Evolutionary conservation across 2,888 invertebrate species (phyloP).

Genomic region (Tachystola acroxantha): DNA sequence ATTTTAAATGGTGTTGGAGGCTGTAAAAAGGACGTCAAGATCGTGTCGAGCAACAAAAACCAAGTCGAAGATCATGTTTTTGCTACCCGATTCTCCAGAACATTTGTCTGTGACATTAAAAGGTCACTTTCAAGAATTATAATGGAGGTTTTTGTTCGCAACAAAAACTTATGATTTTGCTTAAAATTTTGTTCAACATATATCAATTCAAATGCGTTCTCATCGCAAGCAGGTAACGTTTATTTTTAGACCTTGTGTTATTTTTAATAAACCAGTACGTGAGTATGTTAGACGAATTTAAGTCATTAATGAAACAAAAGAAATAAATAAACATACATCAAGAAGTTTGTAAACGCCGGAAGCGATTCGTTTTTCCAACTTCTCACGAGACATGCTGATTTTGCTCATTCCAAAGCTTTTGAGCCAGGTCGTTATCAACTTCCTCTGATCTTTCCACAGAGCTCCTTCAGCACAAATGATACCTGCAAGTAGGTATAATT

Average conservation of each 20-base stretch:
- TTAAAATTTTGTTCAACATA: conserved; percentile 12
- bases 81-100: conserved; percentile 21
- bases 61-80: conserved; percentile 32
- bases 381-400: conserved; percentile 77
- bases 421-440: conserved; percentile 84
- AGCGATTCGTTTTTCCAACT: conserved; percentile 82
- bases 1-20: background rate
- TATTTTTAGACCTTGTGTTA: background rate
- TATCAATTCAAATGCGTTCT: conserved; percentile 1
- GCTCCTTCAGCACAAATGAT: conserved; percentile 89
- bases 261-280: too few relatives aligned
- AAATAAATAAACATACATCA: conserved; percentile 49
- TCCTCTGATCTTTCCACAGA: conserved; percentile 90
- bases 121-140: conserved; percentile 45
- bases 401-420: conserved; percentile 86
- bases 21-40: background rate
- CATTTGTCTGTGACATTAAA: conserved; percentile 48
- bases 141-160: conserved; percentile 26
- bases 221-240: background rate
- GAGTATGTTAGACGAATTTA: background rate
- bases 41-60: conserved; percentile 21
- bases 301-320: background rate
- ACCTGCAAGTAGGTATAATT: conserved; percentile 68
- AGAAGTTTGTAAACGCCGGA: conserved; percentile 80
- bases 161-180: conserved; percentile 24